Percentiles rank a stretch among this genome's conserved stretches.
Conservation (phyloP, 1,140 invertebrate species). For the Drosophila varians region DNA sequence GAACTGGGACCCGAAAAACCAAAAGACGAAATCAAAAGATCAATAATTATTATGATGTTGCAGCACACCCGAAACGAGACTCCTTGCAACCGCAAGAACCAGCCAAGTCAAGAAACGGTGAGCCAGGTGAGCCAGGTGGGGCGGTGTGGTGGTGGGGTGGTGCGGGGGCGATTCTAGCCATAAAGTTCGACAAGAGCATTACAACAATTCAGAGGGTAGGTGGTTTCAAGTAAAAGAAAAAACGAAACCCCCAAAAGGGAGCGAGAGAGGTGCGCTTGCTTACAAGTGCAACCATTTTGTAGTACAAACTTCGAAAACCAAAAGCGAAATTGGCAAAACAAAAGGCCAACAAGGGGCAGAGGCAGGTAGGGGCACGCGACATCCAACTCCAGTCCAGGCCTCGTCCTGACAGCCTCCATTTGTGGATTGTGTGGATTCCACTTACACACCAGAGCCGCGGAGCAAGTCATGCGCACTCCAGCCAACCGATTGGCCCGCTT, state of each 20-base stretch:
- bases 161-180: slow-evolving; percentile 49
- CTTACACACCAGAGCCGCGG: slow-evolving; percentile 1
- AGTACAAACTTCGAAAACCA: slow-evolving; percentile 82
- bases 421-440: slow-evolving; percentile 56
- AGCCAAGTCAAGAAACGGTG: slow-evolving; percentile 61
- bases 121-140: slow-evolving; percentile 1
- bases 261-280: slow-evolving; percentile 58
- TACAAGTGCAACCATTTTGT: slow-evolving; percentile 83
- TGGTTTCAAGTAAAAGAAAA: background rate
- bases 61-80: slow-evolving; percentile 52
- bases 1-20: slow-evolving; percentile 17
- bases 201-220: slow-evolving; percentile 60
- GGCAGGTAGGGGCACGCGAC: background rate
- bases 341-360: slow-evolving; percentile 32
- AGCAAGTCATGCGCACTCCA: slow-evolving; percentile 71
- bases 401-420: slow-evolving; percentile 72
- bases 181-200: slow-evolving; percentile 81
- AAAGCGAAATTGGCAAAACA: slow-evolving; percentile 80
- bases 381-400: no score
- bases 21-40: slow-evolving; percentile 79
- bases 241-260: slow-evolving; percentile 4
- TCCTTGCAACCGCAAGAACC: slow-evolving; percentile 36
- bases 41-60: slow-evolving; percentile 83
- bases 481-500: slow-evolving; percentile 81
- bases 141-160: background rate